A percentile compares a stretch with the other conserved stretches of the same genome.
Evolutionary conservation across 2,797 vertebrate species (phyloP).

Genomic region (Lycodopsis pacificus): DNA sequence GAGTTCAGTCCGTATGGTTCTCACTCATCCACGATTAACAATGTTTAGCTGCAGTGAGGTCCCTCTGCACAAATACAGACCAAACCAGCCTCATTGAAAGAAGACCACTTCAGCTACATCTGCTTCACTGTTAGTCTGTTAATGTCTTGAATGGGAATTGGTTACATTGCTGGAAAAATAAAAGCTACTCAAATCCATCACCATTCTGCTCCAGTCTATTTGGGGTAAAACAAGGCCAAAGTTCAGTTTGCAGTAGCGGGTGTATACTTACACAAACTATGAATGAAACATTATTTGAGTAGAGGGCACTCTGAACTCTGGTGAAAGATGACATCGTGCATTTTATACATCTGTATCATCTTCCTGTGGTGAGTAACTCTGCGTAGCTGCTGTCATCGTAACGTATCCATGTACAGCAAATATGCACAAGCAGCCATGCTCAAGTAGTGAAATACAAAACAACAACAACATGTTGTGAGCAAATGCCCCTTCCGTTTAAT

Average conservation of each 20-base stretch:
- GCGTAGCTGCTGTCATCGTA: constrained; percentile 11
- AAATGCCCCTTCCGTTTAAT: constrained; percentile 58
- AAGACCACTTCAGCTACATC: not conserved
- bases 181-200: constrained; percentile 13
- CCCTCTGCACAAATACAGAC: not conserved
- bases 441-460: constrained; percentile 34
- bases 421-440: constrained; percentile 33
- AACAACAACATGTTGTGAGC: constrained; percentile 57
- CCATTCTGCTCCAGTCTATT: not conserved
- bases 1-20: not conserved
- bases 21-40: not conserved
- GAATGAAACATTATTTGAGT: constrained; percentile 10
- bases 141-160: constrained; percentile 5
- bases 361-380: constrained; percentile 11
- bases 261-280: not conserved
- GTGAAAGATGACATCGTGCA: constrained; percentile 1
- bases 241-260: constrained; percentile 8
- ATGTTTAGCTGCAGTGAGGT: not conserved
- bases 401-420: constrained; percentile 33
- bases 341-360: constrained; percentile 12
- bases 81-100: constrained; percentile 6
- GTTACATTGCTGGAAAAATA: constrained; percentile 11
- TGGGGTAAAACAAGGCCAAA: not conserved
- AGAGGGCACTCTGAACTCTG: not conserved
- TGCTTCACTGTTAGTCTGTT: not conserved